These are phyloP conservation scores for Drosophila anceps DNA, from an alignment of 2,888 invertebrate species.

Conservation along the genomic window DNA sequence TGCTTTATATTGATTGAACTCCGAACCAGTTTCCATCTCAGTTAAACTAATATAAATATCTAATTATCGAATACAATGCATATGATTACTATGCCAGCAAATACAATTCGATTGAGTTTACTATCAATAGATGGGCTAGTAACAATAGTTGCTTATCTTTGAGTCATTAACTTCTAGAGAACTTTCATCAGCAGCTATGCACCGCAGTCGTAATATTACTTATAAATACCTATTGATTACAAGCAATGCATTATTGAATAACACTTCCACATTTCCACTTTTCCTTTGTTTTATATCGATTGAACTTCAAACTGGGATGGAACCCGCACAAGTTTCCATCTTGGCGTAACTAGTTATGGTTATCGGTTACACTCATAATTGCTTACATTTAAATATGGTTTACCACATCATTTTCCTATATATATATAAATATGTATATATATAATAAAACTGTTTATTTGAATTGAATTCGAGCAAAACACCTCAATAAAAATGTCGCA, in stretches of 20 bases:
- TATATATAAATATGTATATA: not conserved
- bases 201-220: not conserved
- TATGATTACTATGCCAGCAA: not conserved
- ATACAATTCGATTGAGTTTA: not conserved
- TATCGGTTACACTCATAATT: constrained; percentile 2
- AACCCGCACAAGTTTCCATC: not conserved
- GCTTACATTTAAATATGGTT: not conserved
- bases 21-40: too few species aligned
- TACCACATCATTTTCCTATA: not conserved
- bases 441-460: not conserved
- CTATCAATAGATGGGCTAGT: not conserved
- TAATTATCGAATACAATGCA: not conserved
- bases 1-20: too few species aligned
- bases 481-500: constrained; percentile 62
- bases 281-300: not conserved
- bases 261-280: not conserved
- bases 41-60: not conserved
- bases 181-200: not conserved
- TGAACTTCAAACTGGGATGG: too few species aligned
- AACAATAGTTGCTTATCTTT: not conserved
- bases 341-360: not conserved
- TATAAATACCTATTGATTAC: not conserved
- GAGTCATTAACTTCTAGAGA: not conserved
- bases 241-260: not conserved
- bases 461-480: not conserved